Evolutionary conservation across 2,888 invertebrate genomes (phyloP).

Genomic region (Pseudolycoriella hygida): DNA sequence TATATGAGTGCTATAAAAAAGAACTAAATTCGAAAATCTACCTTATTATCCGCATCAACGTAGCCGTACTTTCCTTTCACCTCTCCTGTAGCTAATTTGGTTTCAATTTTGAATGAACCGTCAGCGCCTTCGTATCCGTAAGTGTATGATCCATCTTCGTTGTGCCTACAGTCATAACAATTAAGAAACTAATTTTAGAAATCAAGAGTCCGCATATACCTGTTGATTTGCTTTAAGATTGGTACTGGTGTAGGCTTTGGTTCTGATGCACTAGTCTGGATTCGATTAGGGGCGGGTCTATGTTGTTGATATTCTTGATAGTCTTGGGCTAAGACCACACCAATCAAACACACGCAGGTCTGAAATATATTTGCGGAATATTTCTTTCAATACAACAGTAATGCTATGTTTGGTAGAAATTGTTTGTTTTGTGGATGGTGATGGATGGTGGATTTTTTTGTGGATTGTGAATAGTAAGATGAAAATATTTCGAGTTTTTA

Average conservation of each 20-base stretch:
- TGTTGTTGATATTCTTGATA: constrained; percentile 26
- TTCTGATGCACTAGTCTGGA: constrained; percentile 18
- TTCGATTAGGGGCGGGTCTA: constrained; percentile 19
- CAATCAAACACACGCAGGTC: constrained; percentile 7
- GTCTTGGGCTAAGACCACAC: constrained; percentile 21
- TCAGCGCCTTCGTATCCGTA: constrained; percentile 80
- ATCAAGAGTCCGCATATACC: constrained; percentile 28
- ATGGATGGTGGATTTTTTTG: too few relatives aligned
- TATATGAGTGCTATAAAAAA: too few relatives aligned
- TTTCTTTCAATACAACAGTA: too few relatives aligned
- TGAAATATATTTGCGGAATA: too few relatives aligned
- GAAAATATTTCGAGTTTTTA: too few relatives aligned
- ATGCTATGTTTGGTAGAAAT: too few relatives aligned
- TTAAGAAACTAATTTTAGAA: neutral
- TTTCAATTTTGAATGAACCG: constrained; percentile 80
- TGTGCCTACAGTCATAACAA: constrained; percentile 43
- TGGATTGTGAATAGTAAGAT: too few relatives aligned
- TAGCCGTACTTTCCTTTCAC: constrained; percentile 85
- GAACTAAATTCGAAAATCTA: too few relatives aligned
- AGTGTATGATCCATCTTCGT: constrained; percentile 80
- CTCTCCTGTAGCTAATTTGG: constrained; percentile 61
- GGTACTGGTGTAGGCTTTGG: constrained; percentile 42
- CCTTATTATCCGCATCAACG: constrained; percentile 43
- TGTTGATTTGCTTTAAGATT: constrained; percentile 76
- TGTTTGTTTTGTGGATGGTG: too few relatives aligned